Evolutionary conservation across 2,113 vertebrate genomes (phyloP).

Genomic region (Lynx canadensis): DNA sequence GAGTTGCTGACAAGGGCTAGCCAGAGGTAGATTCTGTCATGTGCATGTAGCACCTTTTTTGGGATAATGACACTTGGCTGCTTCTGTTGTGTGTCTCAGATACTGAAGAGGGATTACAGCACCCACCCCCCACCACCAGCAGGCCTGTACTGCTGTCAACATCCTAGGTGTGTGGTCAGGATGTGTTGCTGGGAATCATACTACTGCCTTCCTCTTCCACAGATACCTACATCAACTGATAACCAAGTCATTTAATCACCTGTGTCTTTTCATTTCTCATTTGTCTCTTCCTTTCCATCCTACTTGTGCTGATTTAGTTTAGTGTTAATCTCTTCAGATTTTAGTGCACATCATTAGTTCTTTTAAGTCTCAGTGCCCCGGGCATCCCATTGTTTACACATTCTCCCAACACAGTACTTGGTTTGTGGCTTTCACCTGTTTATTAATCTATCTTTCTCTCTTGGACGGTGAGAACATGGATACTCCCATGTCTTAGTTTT

Average conservation of each 20-base stretch:
- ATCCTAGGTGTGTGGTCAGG: not conserved
- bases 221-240: not conserved
- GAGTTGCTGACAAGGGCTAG: not conserved
- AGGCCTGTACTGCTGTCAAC: not conserved
- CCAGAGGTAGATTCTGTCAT: not conserved
- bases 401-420: not conserved
- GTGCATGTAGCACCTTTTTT: too few relatives aligned
- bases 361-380: not conserved
- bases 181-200: not conserved
- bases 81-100: not conserved
- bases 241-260: not conserved
- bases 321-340: not conserved
- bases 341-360: not conserved
- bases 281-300: not conserved
- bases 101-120: rapidly evolving
- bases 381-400: not conserved
- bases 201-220: not conserved
- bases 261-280: not conserved
- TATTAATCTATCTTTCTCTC: not conserved
- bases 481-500: not conserved
- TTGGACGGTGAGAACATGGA: not conserved
- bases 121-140: rapidly evolving
- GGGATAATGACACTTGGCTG: too few relatives aligned
- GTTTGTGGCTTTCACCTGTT: not conserved
- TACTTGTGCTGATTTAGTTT: not conserved